phyloP scores from a whole-genome alignment of 2,113 vertebrate species.

The Plotosus lineatus region DNA sequence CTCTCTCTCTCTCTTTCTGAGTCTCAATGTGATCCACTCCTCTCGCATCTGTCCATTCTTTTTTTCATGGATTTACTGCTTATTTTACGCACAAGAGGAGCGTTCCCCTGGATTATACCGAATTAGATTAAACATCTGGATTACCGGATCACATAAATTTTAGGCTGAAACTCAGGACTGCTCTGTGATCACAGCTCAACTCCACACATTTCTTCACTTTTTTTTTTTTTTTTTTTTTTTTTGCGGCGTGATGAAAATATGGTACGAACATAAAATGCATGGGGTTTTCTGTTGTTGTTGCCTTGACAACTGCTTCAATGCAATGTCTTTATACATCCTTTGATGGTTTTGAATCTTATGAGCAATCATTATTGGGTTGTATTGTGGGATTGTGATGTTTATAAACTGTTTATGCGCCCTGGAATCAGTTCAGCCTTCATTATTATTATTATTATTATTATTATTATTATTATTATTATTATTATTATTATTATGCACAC shows the following conservation, averaged over 20 bases:
- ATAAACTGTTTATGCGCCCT: background rate
- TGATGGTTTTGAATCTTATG: background rate
- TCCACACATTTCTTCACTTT: background rate
- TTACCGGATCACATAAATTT: background rate
- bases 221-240: background rate
- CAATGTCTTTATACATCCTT: background rate
- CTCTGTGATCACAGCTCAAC: background rate
- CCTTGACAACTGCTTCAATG: constrained; percentile 12
- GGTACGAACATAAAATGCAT: constrained; percentile 17
- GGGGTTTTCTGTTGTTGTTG: background rate
- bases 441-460: too few species aligned
- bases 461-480: too few species aligned
- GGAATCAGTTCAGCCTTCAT: background rate
- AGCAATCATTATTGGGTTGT: background rate
- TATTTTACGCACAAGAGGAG: background rate
- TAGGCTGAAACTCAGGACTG: background rate
- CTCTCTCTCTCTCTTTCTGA: background rate
- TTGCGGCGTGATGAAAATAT: constrained; percentile 4
- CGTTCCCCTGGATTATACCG: constrained; percentile 7
- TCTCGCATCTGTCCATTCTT: background rate
- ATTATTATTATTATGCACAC: too few species aligned
- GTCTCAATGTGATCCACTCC: background rate
- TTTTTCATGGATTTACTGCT: constrained; percentile 3
- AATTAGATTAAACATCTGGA: background rate
- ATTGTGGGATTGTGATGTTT: background rate